phyloP scores from a whole-genome alignment of 2,888 invertebrate species.

The Rambutsinella grinnellia region DNA sequence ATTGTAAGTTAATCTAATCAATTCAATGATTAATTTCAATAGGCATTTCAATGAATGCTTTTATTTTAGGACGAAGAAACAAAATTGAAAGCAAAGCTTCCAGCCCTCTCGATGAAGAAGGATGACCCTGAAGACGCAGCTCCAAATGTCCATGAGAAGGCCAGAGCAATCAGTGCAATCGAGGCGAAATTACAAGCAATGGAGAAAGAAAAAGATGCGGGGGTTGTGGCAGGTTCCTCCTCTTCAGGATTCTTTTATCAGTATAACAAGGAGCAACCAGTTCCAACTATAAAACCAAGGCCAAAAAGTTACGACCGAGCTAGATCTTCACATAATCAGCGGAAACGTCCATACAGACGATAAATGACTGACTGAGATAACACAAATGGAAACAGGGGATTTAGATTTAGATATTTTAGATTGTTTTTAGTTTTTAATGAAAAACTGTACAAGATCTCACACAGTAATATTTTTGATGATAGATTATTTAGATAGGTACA shows the following conservation, averaged over 20 bases:
- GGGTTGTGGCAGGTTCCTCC: background rate
- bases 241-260: slow-evolving; percentile 30
- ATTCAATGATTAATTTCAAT: slow-evolving; percentile 2
- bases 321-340: background rate
- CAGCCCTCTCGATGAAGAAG: slow-evolving; percentile 58
- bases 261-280: slow-evolving; percentile 25
- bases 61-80: slow-evolving; percentile 79
- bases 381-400: slow-evolving; percentile 11
- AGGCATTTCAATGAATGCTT: slow-evolving; percentile 61
- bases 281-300: slow-evolving; percentile 11
- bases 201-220: slow-evolving; percentile 70
- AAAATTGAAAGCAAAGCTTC: slow-evolving; percentile 80
- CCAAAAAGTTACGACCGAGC: slow-evolving; percentile 34
- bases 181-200: slow-evolving; percentile 88
- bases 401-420: background rate
- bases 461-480: too few relatives aligned
- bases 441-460: background rate
- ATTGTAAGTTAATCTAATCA: slow-evolving; percentile 24
- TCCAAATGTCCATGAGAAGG: slow-evolving; percentile 72
- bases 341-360: slow-evolving; percentile 30
- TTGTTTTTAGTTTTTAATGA: background rate
- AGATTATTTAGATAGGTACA: too few relatives aligned
- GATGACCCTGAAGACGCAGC: slow-evolving; percentile 74
- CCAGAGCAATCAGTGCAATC: slow-evolving; percentile 84
- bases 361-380: background rate